Evolutionary conservation across 2,797 vertebrate genomes (phyloP), one percentile per base, ranked within the genome.

Genomic region (Squalus acanthias): DNA sequence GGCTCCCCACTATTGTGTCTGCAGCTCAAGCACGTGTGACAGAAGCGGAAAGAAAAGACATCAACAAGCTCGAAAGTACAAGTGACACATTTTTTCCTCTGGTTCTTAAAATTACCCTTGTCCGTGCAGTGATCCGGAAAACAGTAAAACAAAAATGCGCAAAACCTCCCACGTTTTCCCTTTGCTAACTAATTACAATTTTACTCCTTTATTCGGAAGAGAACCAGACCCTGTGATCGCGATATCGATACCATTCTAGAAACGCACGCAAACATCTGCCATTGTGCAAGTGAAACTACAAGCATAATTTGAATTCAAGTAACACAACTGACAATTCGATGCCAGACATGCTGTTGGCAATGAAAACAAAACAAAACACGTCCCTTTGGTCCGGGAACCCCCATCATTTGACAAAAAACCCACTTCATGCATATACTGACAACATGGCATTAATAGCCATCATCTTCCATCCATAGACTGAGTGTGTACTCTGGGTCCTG

Each of bases 1-100:
- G 57, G 24, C 50, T 57, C 93, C 50, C 57, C n/a, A 50, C 24
- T 53, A 13, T 70, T 74, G 72, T 72, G 39, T 50, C 24, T 95
- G 93, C 69, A 26, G 13, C 33, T 95, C 70, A 76, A n/a, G 57
- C 70, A 95, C 50, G 70, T 95, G 39, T 72, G 69, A 17, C 50
- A 76, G 50, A 72, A 72, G 13, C 70, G 70, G 46, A 95, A 95
- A 95, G 92, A 57, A 33, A 57, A 72, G 65, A 95, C 94, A 95
- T 95, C 33, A 95, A 70, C 69, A 95, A 50, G n/a, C 50, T 57
- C 94, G 94, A 95, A 95, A 95, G 67, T 95, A 74, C 69, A 74
- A 95, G 50, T 74, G 70, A 95, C 50, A 95, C 89, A 92, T 92
- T 76, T 95, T 72, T 53, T 69, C 94, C 65, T 39, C 70, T 60